A percentile compares a stretch with the other conserved stretches of the same genome.
Evolutionary conservation across 1,140 invertebrate genomes (phyloP).

Genomic region (Tetranychus cinnabarinus): DNA sequence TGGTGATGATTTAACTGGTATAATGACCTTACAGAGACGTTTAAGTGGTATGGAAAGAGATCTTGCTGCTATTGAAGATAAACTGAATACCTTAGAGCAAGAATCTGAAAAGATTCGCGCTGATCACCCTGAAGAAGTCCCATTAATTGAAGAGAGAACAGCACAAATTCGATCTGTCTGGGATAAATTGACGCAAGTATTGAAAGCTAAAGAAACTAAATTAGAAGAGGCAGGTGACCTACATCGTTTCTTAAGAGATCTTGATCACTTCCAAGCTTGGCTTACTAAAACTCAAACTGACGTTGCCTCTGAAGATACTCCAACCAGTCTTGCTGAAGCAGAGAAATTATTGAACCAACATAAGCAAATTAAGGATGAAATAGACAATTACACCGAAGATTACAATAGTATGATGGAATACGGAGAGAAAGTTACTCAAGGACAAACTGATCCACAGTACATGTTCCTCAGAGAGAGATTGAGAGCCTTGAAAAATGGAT

Average conservation of each 20-base stretch:
- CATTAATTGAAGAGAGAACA: constrained; percentile 68
- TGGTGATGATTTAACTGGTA: constrained; percentile 78
- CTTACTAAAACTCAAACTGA: constrained; percentile 91
- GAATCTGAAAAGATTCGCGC: constrained; percentile 73
- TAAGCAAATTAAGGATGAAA: constrained; percentile 91
- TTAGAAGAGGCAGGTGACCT: constrained; percentile 94
- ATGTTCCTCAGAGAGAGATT: constrained; percentile 92
- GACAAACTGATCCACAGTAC: constrained; percentile 72
- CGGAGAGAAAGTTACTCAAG: constrained; percentile 75
- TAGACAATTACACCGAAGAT: constrained; percentile 93
- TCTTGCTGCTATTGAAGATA: constrained; percentile 89
- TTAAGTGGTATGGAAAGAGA: constrained; percentile 96
- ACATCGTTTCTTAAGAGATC: constrained; percentile 88
- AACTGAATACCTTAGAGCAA: constrained; percentile 68
- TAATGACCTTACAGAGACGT: constrained; percentile 51
- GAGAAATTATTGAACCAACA: constrained; percentile 85
- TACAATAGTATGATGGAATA: constrained; percentile 99
- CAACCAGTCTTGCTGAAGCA: constrained; percentile 80
- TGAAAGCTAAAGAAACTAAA: constrained; percentile 90
- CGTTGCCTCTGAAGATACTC: constrained; percentile 91
- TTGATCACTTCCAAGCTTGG: constrained; percentile 99
- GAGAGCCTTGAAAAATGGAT: constrained; percentile 90
- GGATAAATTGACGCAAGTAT: constrained; percentile 87
- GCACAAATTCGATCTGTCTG: constrained; percentile 71
- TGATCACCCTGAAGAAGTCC: constrained; percentile 87